A percentile compares a stretch with the other conserved stretches of the same genome.
Conservation (phyloP, 2,113 vertebrate genomes). For the Cinclus mexicanus region DNA sequence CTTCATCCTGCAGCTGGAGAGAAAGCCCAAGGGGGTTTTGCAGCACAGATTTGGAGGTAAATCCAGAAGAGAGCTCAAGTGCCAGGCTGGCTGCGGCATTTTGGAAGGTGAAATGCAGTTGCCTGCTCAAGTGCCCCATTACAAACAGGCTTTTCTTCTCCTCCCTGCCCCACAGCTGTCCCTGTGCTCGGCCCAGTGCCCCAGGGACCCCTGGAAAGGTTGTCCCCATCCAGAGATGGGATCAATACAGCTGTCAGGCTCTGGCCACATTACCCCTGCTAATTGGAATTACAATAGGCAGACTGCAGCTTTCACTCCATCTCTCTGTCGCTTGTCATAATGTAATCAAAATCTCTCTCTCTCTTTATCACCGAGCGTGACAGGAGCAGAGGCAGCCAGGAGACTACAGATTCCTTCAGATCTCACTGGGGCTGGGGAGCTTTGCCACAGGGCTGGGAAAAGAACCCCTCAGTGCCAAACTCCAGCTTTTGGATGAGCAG, state of each 20-base stretch:
- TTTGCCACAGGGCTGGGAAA: not conserved
- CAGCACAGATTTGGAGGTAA: not conserved
- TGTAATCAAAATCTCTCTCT: conserved; percentile 41
- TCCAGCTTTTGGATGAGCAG: not conserved
- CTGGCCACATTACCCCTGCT: conserved; percentile 11
- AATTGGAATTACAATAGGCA: conserved; percentile 50
- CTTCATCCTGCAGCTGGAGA: not conserved
- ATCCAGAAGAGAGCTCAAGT: not conserved
- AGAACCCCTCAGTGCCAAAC: not conserved
- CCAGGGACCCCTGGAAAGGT: not conserved
- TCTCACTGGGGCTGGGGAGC: not conserved
- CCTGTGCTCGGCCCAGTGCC: not conserved
- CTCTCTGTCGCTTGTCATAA: conserved; percentile 35
- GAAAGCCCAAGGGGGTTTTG: not conserved
- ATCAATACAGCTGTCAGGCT: conserved; percentile 47
- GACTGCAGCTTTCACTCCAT: conserved; percentile 35
- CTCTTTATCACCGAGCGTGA: not conserved
- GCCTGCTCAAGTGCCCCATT: not conserved
- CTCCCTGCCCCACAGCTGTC: not conserved
- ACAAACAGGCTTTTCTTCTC: not conserved
- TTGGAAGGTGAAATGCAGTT: not conserved
- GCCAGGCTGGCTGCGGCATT: not conserved
- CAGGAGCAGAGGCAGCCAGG: not conserved
- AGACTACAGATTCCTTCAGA: not conserved
- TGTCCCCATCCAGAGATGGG: not conserved